A percentile compares a stretch with the other conserved stretches of the same genome.
phyloP scores from a whole-genome alignment of 2,797 vertebrate genomes.

The Scleropages formosus region DNA sequence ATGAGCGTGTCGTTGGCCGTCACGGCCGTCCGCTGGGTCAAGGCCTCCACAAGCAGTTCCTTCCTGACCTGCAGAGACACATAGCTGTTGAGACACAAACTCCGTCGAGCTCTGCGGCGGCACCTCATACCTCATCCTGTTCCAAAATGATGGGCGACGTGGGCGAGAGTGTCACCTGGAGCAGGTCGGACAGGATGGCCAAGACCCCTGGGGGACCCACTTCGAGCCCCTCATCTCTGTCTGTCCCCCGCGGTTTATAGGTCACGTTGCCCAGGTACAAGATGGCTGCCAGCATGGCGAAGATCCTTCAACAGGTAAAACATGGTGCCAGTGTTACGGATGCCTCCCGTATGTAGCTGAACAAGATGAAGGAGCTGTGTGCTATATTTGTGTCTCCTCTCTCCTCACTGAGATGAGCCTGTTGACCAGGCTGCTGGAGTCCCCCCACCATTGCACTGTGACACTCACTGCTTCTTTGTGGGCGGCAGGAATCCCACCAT shows the following conservation, averaged over 20 bases:
- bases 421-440: too few species aligned
- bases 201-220: constrained; percentile 82
- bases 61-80: constrained; percentile 75
- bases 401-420: too few species aligned
- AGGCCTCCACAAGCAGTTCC: constrained; percentile 79
- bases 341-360: not conserved
- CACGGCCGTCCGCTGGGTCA: constrained; percentile 85
- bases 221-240: constrained; percentile 74
- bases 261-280: constrained; percentile 89
- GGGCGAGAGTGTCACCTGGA: constrained; percentile 69
- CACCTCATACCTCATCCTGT: not conserved
- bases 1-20: constrained; percentile 72
- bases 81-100: not conserved
- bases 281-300: constrained; percentile 88
- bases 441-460: too few species aligned
- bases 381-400: too few species aligned
- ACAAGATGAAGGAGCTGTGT: not conserved
- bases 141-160: not conserved
- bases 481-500: constrained; percentile 94
- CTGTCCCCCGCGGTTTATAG: constrained; percentile 68
- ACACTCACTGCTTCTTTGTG: constrained; percentile 86
- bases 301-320: constrained; percentile 71
- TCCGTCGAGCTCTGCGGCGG: not conserved
- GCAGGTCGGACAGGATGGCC: constrained; percentile 80
- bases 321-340: constrained; percentile 11